Evolutionary conservation across 2,797 vertebrate species (phyloP), one percentile per base, ranked within the genome.

Genomic region (Botia almorhae): DNA sequence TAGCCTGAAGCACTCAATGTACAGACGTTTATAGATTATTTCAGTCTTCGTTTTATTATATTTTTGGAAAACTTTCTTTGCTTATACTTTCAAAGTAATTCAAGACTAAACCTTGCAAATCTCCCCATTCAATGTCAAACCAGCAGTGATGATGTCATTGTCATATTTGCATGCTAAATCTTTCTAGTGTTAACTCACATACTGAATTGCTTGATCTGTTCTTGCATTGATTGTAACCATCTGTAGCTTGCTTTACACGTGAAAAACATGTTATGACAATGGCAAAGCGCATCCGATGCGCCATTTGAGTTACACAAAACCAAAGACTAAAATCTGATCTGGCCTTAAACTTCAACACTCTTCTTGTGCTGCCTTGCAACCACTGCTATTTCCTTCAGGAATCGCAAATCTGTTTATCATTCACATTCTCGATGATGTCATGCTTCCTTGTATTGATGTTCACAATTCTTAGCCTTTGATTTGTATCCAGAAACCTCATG

Each of bases 331-430:
- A 36, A 48, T 19, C 5, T 29, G 48, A 77, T 29, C 26, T 13
- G 26, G 58, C 58, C 4, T 14, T 0, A n/a, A 36, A 36, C 61
- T 36, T 8, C 0, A n/a, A 33, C 10, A 50, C 21, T 61, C 51
- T 65, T 64, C 4, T 10, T 71, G 48, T 63, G 19, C 56, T 71
- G 29, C 69, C 16, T 72, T 79, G 60, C 48, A 80, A 72, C 21
- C 69, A 64, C 19, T 79, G 69, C 29, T 61, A 2, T 64, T 79
- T 79, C 77, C 16, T 64, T 53, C 0, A 64, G 48, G 46, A 72
- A 13, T n/a, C 1, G 51, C 29, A 36, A 36, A 64, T 64, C 16
- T 1, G 39, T 23, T 26, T 46, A 51, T 68, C 11, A 13, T 67
- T 67, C 26, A 12, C 53, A 50, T 17, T 39, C 51, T 36, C 39